Conservation (phyloP, 2,888 invertebrate genomes). For the Osmoderma eremita region DNA sequence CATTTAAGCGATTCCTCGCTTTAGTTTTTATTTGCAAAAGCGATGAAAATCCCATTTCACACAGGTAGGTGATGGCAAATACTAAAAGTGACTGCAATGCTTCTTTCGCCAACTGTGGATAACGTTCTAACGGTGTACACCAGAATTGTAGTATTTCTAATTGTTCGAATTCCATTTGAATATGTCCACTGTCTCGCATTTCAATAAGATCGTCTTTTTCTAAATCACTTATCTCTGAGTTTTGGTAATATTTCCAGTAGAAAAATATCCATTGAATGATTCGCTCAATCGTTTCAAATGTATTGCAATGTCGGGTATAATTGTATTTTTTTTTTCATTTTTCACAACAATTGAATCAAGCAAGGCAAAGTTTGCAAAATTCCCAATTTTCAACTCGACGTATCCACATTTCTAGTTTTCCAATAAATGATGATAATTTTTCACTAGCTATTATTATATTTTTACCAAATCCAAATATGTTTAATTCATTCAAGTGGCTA, state of each 20-base stretch:
- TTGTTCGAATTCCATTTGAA: slow-evolving; percentile 9
- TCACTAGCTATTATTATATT: slow-evolving; percentile 36
- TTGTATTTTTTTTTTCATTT: slow-evolving; percentile 3
- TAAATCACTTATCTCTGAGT: not conserved
- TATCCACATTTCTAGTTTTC: slow-evolving; percentile 2
- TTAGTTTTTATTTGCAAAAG: not conserved
- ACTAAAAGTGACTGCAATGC: not conserved
- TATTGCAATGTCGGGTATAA: not conserved
- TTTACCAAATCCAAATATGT: slow-evolving; percentile 6
- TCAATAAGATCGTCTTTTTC: slow-evolving; percentile 1
- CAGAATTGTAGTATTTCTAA: not conserved
- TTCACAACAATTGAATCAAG: not conserved
- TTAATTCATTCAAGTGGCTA: slow-evolving; percentile 34
- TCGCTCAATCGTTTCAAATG: not conserved
- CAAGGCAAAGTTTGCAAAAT: not conserved
- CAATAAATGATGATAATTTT: slow-evolving; percentile 35
- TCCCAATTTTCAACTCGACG: slow-evolving; percentile 3
- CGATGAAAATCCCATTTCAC: slow-evolving; percentile 11
- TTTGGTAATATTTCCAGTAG: not conserved
- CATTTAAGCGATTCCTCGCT: no score
- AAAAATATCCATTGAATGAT: slow-evolving; percentile 2
- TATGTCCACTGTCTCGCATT: not conserved
- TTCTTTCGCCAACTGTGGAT: not conserved
- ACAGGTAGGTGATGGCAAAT: not conserved
- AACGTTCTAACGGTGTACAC: slow-evolving; percentile 9